Base-by-base conservation (phyloP, 1,140 invertebrate genomes). In the Potamilus streckersoni region DNA sequence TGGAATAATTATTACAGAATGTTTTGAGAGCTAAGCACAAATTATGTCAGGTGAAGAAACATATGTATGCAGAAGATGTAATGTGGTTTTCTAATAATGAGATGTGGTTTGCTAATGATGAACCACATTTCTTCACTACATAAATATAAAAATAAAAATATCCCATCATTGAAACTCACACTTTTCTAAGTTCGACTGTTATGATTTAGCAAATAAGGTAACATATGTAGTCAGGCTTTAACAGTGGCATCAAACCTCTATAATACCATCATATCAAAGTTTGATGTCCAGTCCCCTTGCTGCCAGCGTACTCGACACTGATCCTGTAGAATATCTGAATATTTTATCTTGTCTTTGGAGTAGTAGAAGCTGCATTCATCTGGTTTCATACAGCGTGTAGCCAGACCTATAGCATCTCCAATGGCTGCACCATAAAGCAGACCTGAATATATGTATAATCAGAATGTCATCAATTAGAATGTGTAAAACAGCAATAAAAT, bases 371-470 rank as follows among this genome's bases (percentile, higher is more conserved):
- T 64, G 66, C 84, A 85, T 78, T 91, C 87, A 80, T 91, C 89
- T 12, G 66, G 57, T 15, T 82, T 81, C 80, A 91, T 84, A 79
- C 86, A 87, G 55, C 89, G 83, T n/a, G 88, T 90, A 31, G 89
- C 85, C 61, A 90, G 71, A 23, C 89, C 89, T 12, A 90, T 78
- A 20, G 88, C 88, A 84, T 91, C 90, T 55, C 90, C 90, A 70
- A 91, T 84, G 16, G 89, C 88, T 70, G 89, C 89, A n/a, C 90
- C 90, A 84, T 87, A 90, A 19, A 91, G 78, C 68, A 90, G 60
- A 71, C 90, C 90, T 90, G 71, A 69, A 82, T 16, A 60, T 19
- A 16, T 5, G 63, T 67, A 73, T 27, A 63, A 38, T 62, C 38
- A 49, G 38, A 49, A 49, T 11, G 11, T 49, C 38, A 49, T 11